A percentile compares a stretch with the other conserved stretches of the same genome.
Conservation (phyloP, 2,113 vertebrate species). For the Hippocampus zosterae region DNA sequence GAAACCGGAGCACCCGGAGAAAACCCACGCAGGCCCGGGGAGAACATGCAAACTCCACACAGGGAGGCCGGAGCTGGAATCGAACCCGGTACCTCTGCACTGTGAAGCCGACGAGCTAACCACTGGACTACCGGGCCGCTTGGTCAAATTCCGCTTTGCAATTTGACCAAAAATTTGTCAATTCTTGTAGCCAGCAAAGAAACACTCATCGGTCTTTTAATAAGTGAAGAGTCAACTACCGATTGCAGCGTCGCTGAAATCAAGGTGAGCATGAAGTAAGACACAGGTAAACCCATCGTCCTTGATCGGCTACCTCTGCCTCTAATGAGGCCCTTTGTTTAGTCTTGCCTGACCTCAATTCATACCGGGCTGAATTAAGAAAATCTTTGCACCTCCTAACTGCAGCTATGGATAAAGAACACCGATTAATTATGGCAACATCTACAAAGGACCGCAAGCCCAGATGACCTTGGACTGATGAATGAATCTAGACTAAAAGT, state of each 20-base stretch:
- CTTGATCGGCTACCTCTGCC: slow-evolving; percentile 33
- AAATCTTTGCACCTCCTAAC: slow-evolving; percentile 36
- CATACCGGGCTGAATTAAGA: slow-evolving; percentile 26
- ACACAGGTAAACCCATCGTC: slow-evolving; percentile 24
- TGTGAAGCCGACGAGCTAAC: too few relatives aligned
- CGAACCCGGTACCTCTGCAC: too few relatives aligned
- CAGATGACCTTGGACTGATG: slow-evolving; percentile 53
- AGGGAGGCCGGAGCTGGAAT: too few relatives aligned
- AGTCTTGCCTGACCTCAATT: slow-evolving; percentile 40
- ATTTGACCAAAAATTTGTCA: too few relatives aligned
- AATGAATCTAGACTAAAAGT: slow-evolving; percentile 51
- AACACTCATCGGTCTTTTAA: slow-evolving; percentile 40
- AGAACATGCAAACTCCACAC: too few relatives aligned
- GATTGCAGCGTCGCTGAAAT: slow-evolving; percentile 10
- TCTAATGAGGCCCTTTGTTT: slow-evolving; percentile 49
- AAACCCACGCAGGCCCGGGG: too few relatives aligned
- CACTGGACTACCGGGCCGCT: too few relatives aligned
- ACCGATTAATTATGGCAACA: slow-evolving; percentile 49
- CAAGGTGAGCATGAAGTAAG: slow-evolving; percentile 19
- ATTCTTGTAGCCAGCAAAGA: slow-evolving; percentile 25
- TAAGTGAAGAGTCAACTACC: slow-evolving; percentile 37
- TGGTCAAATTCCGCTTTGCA: too few relatives aligned
- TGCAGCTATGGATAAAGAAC: slow-evolving; percentile 37
- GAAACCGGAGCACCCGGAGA: too few relatives aligned
- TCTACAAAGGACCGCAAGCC: slow-evolving; percentile 34